Evolutionary conservation across 2,113 vertebrate species (phyloP).

Genomic region (Maccullochella peelii): DNA sequence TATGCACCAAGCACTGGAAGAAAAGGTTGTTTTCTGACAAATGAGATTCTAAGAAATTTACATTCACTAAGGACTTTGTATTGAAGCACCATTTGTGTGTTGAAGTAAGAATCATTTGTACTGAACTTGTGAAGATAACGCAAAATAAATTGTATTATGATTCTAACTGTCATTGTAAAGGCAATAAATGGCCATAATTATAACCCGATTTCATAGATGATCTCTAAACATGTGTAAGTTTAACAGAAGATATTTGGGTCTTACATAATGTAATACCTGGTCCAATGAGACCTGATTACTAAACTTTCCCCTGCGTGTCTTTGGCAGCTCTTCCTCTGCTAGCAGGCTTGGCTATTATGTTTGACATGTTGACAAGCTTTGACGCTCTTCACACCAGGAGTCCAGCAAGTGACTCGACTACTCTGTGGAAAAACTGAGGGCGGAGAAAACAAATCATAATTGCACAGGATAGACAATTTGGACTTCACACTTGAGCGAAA

Average conservation of each 20-base stretch:
- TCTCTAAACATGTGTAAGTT: background rate
- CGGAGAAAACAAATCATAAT: background rate
- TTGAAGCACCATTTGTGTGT: background rate
- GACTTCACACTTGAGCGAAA: constrained; percentile 20
- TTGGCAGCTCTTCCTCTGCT: background rate
- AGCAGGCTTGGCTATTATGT: background rate
- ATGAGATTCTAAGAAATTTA: too few relatives aligned
- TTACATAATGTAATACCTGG: constrained; percentile 6
- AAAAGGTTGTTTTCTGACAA: background rate
- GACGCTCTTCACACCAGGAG: background rate
- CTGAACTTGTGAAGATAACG: background rate
- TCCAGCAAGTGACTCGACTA: constrained; percentile 2
- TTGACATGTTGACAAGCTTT: constrained; percentile 15
- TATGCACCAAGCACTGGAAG: background rate
- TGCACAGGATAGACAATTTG: constrained; percentile 26
- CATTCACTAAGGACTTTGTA: background rate
- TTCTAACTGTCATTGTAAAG: background rate
- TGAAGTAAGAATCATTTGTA: background rate
- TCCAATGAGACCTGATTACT: background rate
- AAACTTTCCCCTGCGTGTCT: background rate
- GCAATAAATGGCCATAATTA: background rate
- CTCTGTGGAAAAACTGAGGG: constrained; percentile 40
- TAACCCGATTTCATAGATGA: background rate
- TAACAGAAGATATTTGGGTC: background rate
- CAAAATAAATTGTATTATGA: background rate